A percentile compares a stretch with the other conserved stretches of the same genome.
Evolutionary conservation across 2,797 vertebrate species (phyloP).

Genomic region (Pampus argenteus): DNA sequence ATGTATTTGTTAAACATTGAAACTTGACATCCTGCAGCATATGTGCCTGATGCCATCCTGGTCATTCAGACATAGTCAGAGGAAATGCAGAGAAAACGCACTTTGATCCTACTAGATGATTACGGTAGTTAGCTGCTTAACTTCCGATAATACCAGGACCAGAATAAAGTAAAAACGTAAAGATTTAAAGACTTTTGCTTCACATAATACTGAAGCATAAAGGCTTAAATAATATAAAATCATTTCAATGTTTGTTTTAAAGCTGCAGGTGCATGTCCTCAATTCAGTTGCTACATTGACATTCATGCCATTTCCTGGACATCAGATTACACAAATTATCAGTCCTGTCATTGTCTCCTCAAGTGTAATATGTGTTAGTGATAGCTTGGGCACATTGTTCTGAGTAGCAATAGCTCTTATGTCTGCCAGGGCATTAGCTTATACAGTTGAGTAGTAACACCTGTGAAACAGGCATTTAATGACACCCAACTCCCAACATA

Average conservation of each 20-base stretch:
- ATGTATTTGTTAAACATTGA: background rate
- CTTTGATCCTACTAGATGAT: background rate
- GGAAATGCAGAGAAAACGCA: background rate
- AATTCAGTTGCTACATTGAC: background rate
- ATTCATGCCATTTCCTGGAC: background rate
- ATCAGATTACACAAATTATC: constrained; percentile 19
- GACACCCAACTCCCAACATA: constrained; percentile 54
- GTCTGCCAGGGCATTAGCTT: constrained; percentile 53
- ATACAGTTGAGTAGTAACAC: constrained; percentile 62
- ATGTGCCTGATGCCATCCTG: background rate
- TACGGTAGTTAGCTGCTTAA: background rate
- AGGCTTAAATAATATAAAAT: too few species aligned
- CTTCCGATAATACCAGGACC: background rate
- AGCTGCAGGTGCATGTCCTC: constrained; percentile 12
- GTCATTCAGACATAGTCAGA: background rate
- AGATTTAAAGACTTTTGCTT: too few species aligned
- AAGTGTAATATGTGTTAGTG: constrained; percentile 48
- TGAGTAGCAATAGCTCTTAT: constrained; percentile 54
- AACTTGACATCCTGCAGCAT: background rate
- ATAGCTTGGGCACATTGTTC: constrained; percentile 65
- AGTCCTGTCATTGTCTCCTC: constrained; percentile 36
- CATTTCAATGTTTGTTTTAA: background rate
- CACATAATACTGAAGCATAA: too few species aligned
- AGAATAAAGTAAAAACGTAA: background rate
- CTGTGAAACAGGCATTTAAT: constrained; percentile 67